Base-by-base conservation (phyloP, 1,140 invertebrate genomes). In the Apis mellifera region DNA sequence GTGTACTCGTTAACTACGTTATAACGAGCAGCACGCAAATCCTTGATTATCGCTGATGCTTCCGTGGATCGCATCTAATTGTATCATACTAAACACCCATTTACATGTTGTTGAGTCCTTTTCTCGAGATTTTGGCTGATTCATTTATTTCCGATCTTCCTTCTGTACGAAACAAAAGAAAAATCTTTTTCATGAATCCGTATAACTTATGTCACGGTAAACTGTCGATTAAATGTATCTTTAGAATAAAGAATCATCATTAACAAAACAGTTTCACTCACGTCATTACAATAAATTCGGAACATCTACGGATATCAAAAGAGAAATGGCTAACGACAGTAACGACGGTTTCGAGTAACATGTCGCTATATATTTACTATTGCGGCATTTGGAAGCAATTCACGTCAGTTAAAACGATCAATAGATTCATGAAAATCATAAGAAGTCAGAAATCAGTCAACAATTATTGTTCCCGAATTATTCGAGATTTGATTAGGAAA, bases 81-180 rank as follows among this genome's bases (percentile, higher is more conserved):
- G 73, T 55, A 15, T 82, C 79, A 68, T 82, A 59, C 79, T 82
- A 82, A 82, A 82, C 64, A 82, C 54, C 54, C 79, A 82, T 82
- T 82, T 76, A 82, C 72, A 82, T 60, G 64, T 65, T 57, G 69
- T 21, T 57, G 70, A 50, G 60, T 64, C n/a, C 26, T 68, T 32
- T 21, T 68, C 19, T 19, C 62, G 71, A 48, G 52, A 73, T 23
- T 55, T 15, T 48, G 8, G 19, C 9, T 42, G 0, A 19, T n/a
- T 17, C 70, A 11, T 26, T 19, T 55, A 5, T 26, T 11, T 55
- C 15, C 17, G 9, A 8, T 54, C 11, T 1, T 9, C 23, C 50
- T 19, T 13, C 23, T 13, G 12, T 1, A 19, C n/a, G 48, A 23
- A 72, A 79, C 11, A 5, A 57, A 65, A 65, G 8, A 23, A 50